Conservation (phyloP, 2,113 vertebrate species). For the Riparia riparia region DNA sequence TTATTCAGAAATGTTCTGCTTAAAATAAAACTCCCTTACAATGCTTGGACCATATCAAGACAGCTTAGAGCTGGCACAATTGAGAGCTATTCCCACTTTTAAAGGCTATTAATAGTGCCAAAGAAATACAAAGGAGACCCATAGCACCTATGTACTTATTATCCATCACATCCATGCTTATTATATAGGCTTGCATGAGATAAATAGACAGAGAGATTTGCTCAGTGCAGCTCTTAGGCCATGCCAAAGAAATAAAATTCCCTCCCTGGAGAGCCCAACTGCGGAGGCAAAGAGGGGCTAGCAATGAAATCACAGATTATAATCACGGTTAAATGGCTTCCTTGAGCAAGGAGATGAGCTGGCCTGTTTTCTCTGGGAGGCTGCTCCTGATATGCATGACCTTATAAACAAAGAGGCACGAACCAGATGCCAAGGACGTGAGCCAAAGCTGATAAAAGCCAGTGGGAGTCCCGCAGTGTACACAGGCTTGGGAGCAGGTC, state of each 20-base stretch:
- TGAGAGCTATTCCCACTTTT: constrained; percentile 2
- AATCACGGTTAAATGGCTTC: constrained; percentile 28
- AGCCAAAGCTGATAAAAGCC: constrained; percentile 46
- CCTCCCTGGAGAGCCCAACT: background rate
- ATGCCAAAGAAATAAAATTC: constrained; percentile 50
- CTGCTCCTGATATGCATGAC: constrained; percentile 16
- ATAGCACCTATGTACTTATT: background rate
- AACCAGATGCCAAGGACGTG: constrained; percentile 7
- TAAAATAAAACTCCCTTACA: constrained; percentile 34
- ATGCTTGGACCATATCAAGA: background rate
- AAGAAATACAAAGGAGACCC: background rate
- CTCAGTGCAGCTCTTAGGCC: background rate
- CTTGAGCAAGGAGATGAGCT: constrained; percentile 39
- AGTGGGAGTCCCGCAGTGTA: background rate
- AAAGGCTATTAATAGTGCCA: constrained; percentile 31
- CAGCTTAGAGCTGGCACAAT: constrained; percentile 18
- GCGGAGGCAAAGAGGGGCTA: background rate
- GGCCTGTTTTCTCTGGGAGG: constrained; percentile 35
- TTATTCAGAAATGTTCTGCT: constrained; percentile 58
- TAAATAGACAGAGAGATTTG: constrained; percentile 23
- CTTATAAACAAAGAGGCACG: constrained; percentile 1
- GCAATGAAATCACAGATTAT: constrained; percentile 16
- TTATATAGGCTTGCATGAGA: constrained; percentile 47
- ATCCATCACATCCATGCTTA: constrained; percentile 1
- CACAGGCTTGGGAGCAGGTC: background rate